Percentiles rank a stretch among this genome's conserved stretches.
Evolutionary conservation across 2,888 invertebrate species (phyloP).

Genomic region (Apoda limacodes): DNA sequence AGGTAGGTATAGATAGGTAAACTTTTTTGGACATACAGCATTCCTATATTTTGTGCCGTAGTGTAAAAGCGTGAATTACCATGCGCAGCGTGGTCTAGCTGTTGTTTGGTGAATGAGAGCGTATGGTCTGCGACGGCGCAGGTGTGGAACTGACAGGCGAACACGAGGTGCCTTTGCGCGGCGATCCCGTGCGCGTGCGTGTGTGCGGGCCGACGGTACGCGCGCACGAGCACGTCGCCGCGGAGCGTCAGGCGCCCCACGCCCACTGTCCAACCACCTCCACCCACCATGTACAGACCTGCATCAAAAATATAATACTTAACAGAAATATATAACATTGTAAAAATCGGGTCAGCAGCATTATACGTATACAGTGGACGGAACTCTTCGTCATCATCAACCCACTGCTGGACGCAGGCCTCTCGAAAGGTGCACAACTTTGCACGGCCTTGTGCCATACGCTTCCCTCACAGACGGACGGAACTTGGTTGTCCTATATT

Average conservation of each 20-base stretch:
- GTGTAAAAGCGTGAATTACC: too few relatives aligned
- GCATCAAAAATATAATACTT: slow-evolving; percentile 17
- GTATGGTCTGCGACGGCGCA: slow-evolving; percentile 90
- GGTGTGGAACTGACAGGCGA: slow-evolving; percentile 93
- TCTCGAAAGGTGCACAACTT: too few relatives aligned
- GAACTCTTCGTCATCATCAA: too few relatives aligned
- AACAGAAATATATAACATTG: too few relatives aligned
- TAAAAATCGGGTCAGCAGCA: too few relatives aligned
- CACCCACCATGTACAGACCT: slow-evolving; percentile 79
- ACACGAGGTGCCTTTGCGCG: slow-evolving; percentile 74
- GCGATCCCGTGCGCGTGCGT: slow-evolving; percentile 25
- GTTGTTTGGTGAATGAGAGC: slow-evolving; percentile 85
- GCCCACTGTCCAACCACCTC: slow-evolving; percentile 73
- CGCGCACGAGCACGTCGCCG: slow-evolving; percentile 92
- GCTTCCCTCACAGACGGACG: too few relatives aligned
- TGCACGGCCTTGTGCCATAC: too few relatives aligned
- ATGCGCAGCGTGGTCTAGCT: slow-evolving; percentile 86
- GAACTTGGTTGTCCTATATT: too few relatives aligned
- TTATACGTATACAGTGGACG: too few relatives aligned
- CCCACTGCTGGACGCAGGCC: too few relatives aligned
- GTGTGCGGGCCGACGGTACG: slow-evolving; percentile 78
- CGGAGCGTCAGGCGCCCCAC: slow-evolving; percentile 77
- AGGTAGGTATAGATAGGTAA: too few relatives aligned
- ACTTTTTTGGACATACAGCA: too few relatives aligned
- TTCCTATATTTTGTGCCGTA: not conserved